Conservation (phyloP, 2,113 vertebrate genomes). For the Tachuris rubrigastra region DNA sequence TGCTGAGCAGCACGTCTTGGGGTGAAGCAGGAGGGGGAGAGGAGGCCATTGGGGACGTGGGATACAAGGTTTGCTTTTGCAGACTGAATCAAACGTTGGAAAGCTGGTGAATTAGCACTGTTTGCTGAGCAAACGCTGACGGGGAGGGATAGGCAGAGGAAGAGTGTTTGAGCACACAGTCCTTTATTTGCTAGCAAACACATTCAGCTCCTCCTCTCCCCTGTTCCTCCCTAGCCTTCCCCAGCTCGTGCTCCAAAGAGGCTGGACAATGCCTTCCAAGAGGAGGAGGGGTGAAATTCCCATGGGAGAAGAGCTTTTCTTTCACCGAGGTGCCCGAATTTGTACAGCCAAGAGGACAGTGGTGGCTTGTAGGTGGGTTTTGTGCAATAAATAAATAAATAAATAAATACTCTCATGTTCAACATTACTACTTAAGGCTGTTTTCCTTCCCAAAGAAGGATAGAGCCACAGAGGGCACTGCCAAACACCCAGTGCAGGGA, state of each 20-base stretch:
- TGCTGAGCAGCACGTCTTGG: neutral
- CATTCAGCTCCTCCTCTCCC: neutral
- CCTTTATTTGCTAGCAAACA: conserved; percentile 68
- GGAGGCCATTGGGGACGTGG: neutral
- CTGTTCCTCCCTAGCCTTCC: neutral
- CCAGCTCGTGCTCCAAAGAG: neutral
- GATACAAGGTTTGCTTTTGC: conserved; percentile 24
- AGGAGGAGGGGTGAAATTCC: neutral
- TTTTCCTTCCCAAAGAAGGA: neutral
- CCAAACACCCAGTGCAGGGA: neutral
- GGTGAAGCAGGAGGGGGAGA: neutral
- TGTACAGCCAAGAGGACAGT: neutral
- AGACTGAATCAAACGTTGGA: neutral
- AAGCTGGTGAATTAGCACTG: conserved; percentile 67
- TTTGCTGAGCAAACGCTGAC: conserved; percentile 75
- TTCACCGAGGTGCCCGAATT: neutral
- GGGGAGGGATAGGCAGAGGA: conserved; percentile 43
- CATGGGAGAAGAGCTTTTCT: neutral
- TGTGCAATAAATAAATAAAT: neutral
- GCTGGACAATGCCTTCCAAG: neutral
- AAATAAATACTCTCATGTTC: neutral
- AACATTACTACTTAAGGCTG: neutral
- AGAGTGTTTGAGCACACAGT: conserved; percentile 57
- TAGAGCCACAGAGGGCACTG: neutral
- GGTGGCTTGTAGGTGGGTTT: neutral